Evolutionary conservation across 2,888 invertebrate species (phyloP), one percentile per base, ranked within the genome.

Genomic region (Drepana falcataria): DNA sequence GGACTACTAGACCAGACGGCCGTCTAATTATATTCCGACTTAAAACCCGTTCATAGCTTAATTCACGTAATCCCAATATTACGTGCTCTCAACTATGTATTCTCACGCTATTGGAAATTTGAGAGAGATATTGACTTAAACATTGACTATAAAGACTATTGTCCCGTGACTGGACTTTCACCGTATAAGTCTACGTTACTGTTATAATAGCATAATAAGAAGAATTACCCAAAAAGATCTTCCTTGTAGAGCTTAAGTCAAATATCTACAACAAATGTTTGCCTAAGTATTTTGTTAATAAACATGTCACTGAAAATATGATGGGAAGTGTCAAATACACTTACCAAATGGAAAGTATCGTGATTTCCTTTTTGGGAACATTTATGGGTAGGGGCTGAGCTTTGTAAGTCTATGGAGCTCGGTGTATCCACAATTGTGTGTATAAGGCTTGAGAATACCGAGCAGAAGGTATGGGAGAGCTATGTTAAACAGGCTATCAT

Each of bases 341-440:
- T 62, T 60, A 58, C 55, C 57, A 59, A 63, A 68, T 65, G 67
- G 72, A 64, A 67, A 64, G 64, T 58, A 58, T 84, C 87, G 87
- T 87, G 87, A 85, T 84, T 84, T 87, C 87, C 87, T 84, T 73
- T 80, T 87, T 85, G 75, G 71, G 68, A 65, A 55, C 47, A 58
- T 61, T 59, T 64, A 61, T 58, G 60, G 60, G 53, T 58, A 52
- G 58, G 57, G 56, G 35, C 47, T 53, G 59, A 48, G 59, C 44
- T 52, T 59, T 59, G 54, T 55, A 37, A 49, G 9, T 44, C 44
- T 58, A 59, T 61, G 59, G 54, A 37, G 48, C 48, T 61, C 67
- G 57, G 55, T 69, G 55, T 56, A 51, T 51, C 47, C 21, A 69
- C 64, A 69, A 41, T 40, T 21, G 44, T 3, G 3, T 33, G 40